Base-by-base conservation (phyloP, 2,797 vertebrate genomes). In the Ctenopoma kingsleyae region DNA sequence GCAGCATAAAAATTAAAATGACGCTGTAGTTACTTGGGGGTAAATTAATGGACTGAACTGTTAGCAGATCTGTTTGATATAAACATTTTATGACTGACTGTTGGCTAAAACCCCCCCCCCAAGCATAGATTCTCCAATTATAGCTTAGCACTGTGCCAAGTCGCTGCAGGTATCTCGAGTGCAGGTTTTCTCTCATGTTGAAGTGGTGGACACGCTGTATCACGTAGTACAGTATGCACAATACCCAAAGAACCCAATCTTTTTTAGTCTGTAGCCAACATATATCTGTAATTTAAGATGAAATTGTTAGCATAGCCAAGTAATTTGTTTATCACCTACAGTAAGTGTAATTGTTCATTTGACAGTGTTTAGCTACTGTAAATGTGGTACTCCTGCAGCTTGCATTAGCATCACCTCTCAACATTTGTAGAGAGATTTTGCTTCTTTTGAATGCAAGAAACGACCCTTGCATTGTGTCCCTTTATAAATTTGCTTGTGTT, bases 371-470 rank as follows among this genome's bases (percentile, higher is more conserved):
- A 10, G 1, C 8, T 51, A 12, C 30, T 50, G 13, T 36, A 25
- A 54, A 38, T 41, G 10, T 16, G 4, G 12, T 6, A 51, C 50
- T 48, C 70, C 51, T 78, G 80, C 73, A 86, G 55, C 88, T 86
- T 89, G 90, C 88, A 85, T 92, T 89, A 92, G 84, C 81, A 88
- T 88, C 70, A 67, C 19, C 32, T 43, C 23, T 61, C 22, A 69
- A 65, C 62, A 74, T 74, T 65, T 67, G 55, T 59, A 80, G 58
- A 80, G 58, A 59, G 64, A 71, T 57, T 63, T 46, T 79, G 74
- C 82, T 83, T 78, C 56, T 74, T 35, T 67, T 74, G 53, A 86
- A 90, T 90, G 87, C 87, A 91, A 88, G 82, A 85, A 46, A 20
- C 22, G 3, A 13, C 48, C 49, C 71, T 86, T 85, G 84, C 86